These are phyloP conservation scores for Drosophila nigritarsus DNA, from an alignment of 2,888 invertebrate species.

Conservation along the genomic window DNA sequence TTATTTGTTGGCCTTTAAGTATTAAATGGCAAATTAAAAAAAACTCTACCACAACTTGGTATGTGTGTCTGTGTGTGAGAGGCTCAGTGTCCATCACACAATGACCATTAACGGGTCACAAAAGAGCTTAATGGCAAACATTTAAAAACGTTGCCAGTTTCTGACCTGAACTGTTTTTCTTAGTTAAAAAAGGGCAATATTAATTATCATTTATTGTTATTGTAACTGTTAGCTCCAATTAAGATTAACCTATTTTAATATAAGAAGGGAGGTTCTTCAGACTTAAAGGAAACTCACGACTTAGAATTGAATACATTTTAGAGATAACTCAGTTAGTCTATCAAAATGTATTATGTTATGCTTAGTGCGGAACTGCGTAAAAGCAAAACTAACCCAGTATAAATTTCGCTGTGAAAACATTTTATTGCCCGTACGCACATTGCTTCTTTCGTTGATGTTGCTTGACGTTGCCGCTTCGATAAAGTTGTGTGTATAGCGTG, in stretches of 20 bases:
- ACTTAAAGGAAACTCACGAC: neutral
- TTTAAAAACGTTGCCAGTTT: slow-evolving; percentile 29
- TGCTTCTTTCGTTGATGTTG: neutral
- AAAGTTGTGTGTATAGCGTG: neutral
- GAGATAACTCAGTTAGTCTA: neutral
- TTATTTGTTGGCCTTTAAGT: slow-evolving; percentile 60
- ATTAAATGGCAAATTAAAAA: slow-evolving; percentile 67
- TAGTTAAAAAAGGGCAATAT: neutral
- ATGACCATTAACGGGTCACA: slow-evolving; percentile 38
- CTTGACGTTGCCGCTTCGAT: slow-evolving; percentile 5
- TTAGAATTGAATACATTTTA: neutral
- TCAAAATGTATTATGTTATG: neutral
- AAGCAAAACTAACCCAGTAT: neutral
- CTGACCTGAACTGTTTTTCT: neutral
- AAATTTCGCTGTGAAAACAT: neutral
- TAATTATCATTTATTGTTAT: neutral
- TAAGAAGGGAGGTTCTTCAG: neutral
- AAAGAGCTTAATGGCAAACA: slow-evolving; percentile 31
- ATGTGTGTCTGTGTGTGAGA: neutral
- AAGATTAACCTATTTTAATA: neutral
- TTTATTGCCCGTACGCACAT: slow-evolving; percentile 4
- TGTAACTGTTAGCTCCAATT: neutral
- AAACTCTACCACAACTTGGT: slow-evolving; percentile 21
- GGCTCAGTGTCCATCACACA: slow-evolving; percentile 8
- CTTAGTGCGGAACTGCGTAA: neutral